Evolutionary conservation across 2,797 vertebrate species (phyloP).

Genomic region (Sebastes dallii): DNA sequence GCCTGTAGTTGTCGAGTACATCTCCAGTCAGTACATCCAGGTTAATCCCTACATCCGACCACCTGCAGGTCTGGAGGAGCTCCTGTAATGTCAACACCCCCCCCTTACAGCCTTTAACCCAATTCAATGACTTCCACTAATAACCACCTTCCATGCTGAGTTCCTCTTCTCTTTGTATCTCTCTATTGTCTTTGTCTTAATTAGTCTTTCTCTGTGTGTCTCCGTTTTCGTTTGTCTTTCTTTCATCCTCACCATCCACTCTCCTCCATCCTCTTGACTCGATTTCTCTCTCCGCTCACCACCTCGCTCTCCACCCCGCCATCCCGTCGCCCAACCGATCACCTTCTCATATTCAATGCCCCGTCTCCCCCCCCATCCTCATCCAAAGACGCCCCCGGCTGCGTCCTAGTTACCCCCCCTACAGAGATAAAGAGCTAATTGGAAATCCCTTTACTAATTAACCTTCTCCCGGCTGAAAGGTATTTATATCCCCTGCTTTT

Average conservation of each 20-base stretch:
- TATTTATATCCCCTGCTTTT: constrained; percentile 82
- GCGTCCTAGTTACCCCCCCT: constrained; percentile 82
- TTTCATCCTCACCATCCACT: not conserved
- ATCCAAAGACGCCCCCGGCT: constrained; percentile 63
- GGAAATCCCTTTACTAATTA: constrained; percentile 85
- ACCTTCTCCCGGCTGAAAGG: constrained; percentile 81
- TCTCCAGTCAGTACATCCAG: not conserved
- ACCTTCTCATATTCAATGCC: constrained; percentile 16
- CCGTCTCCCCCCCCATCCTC: not conserved
- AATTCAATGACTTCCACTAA: not conserved
- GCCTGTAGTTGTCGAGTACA: not conserved
- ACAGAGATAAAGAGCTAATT: constrained; percentile 85
- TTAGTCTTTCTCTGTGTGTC: not conserved
- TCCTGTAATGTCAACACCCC: not conserved
- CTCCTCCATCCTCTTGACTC: not conserved
- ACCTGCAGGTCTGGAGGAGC: constrained; percentile 1
- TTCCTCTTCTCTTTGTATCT: not conserved
- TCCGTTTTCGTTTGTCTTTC: not conserved
- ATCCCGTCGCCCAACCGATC: constrained; percentile 43
- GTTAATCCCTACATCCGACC: not conserved
- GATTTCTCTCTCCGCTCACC: not conserved
- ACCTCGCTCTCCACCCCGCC: not conserved
- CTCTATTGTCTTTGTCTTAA: not conserved
- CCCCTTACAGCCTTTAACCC: not conserved
- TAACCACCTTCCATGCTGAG: not conserved